Percentiles rank a stretch among this genome's conserved stretches.
Evolutionary conservation across 92 coral and sea anemone genomes (phyloP).

Genomic region (Pocillopora meandrina): DNA sequence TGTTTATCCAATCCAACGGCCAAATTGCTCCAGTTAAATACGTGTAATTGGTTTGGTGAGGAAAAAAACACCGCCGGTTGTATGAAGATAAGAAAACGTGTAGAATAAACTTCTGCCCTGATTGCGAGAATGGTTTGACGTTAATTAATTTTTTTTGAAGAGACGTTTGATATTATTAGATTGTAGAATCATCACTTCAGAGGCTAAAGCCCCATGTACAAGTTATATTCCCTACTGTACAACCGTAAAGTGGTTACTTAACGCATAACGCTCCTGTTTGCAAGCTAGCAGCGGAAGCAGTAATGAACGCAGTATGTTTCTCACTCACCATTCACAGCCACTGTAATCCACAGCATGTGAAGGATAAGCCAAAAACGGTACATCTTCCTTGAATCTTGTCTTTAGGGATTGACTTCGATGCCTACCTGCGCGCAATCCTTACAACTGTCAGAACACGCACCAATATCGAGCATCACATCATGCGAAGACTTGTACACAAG

Average conservation of each 20-base stretch:
- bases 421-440: neutral
- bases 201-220: neutral
- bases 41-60: neutral
- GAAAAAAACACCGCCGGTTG: neutral
- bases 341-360: conserved; percentile 13
- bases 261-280: too few relatives aligned
- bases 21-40: neutral
- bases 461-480: conserved; percentile 3
- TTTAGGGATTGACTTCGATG: neutral
- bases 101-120: conserved; percentile 29
- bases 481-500: neutral
- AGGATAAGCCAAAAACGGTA: conserved; percentile 6
- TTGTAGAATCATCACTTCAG: conserved; percentile 9
- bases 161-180: neutral
- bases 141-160: conserved; percentile 28
- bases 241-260: neutral
- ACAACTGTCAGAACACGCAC: neutral
- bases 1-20: neutral
- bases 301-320: neutral
- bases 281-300: neutral
- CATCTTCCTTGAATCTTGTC: neutral
- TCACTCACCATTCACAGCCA: conserved; percentile 17
- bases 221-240: neutral
- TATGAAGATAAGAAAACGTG: conserved; percentile 9
- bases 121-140: conserved; percentile 19